phyloP scores from a whole-genome alignment of 2,113 vertebrate species.

The Malurus elegans region DNA sequence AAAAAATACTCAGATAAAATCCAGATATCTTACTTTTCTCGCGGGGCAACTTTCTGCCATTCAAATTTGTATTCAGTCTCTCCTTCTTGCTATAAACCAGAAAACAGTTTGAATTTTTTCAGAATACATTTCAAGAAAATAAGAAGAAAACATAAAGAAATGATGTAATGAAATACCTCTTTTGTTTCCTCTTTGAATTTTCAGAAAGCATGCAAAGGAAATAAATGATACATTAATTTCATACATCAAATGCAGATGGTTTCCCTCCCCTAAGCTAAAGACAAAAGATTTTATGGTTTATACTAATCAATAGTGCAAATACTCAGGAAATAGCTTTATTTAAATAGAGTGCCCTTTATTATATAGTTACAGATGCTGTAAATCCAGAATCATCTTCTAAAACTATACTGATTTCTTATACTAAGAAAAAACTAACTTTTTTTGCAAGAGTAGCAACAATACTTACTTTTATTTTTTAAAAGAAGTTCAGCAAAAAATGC shows the following conservation, averaged over 20 bases:
- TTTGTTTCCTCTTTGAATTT: conserved; percentile 85
- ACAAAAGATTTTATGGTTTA: neutral
- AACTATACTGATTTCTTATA: neutral
- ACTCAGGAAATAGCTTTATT: neutral
- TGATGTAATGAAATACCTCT: conserved; percentile 81
- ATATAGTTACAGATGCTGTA: neutral
- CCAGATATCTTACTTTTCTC: conserved; percentile 87
- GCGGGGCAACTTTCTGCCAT: conserved; percentile 96
- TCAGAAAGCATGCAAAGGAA: conserved; percentile 33
- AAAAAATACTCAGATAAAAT: neutral
- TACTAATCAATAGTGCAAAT: neutral
- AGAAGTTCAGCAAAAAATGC: neutral
- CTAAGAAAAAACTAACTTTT: neutral
- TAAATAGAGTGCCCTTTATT: neutral
- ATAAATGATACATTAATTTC: neutral
- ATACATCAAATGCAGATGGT: neutral
- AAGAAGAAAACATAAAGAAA: conserved; percentile 21
- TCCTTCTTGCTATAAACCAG: conserved; percentile 81
- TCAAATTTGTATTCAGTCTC: conserved; percentile 97
- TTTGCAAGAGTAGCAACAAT: neutral
- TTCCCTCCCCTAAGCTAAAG: neutral
- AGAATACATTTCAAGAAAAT: neutral
- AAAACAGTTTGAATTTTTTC: neutral
- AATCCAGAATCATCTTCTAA: neutral
- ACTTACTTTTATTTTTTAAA: neutral